Evolutionary conservation across 1,140 invertebrate species (phyloP).

Genomic region (Magallana angulata): DNA sequence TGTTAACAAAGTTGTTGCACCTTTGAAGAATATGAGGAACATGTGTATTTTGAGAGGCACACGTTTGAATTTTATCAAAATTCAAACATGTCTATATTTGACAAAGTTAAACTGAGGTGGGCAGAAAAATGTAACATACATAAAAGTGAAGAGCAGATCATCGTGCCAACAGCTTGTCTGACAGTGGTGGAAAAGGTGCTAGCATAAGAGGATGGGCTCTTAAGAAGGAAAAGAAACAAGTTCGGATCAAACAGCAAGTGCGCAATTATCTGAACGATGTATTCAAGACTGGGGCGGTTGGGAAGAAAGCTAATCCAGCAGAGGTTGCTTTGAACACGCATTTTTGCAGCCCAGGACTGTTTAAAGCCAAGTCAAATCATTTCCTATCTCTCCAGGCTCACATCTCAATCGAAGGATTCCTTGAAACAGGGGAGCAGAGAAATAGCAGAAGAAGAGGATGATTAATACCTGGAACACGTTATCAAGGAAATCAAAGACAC

Average conservation of each 20-base stretch:
- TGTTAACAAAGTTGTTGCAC: background rate
- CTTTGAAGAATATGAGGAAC: slow-evolving; percentile 27
- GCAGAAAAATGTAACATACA: background rate
- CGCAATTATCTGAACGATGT: background rate
- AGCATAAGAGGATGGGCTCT: slow-evolving; percentile 37
- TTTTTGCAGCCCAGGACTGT: slow-evolving; percentile 17
- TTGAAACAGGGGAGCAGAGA: background rate
- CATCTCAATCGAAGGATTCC: background rate
- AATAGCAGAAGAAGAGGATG: background rate
- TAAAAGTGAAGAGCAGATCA: background rate
- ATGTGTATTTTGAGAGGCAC: background rate
- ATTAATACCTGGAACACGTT: slow-evolving; percentile 13
- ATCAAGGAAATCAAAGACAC: background rate
- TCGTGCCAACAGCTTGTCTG: background rate
- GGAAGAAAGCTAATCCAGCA: slow-evolving; percentile 35
- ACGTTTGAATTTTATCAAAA: background rate
- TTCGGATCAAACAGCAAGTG: slow-evolving; percentile 9
- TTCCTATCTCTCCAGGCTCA: slow-evolving; percentile 43
- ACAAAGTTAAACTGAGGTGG: slow-evolving; percentile 29
- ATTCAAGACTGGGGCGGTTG: slow-evolving; percentile 39
- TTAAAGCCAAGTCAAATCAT: slow-evolving; percentile 37
- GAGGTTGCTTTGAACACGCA: slow-evolving; percentile 18
- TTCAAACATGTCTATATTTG: slow-evolving; percentile 16
- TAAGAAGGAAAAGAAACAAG: slow-evolving; percentile 28
- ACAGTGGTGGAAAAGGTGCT: background rate